Evolutionary conservation across 2,888 invertebrate genomes (phyloP), one percentile per base, ranked within the genome.

Genomic region (Aporophyla lueneburgensis): DNA sequence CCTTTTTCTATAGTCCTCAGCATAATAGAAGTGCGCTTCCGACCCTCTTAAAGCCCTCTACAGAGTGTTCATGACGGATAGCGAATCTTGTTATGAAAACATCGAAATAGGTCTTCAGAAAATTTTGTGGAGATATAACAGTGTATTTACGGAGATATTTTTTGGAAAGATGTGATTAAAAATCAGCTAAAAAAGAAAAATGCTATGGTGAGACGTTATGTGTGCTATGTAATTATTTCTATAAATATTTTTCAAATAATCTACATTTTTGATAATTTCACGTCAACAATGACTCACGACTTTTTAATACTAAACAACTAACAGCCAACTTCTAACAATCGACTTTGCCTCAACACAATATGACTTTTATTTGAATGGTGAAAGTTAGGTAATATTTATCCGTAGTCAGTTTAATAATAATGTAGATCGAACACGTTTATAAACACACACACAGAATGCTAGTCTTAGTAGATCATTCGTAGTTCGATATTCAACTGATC

Each of bases 341-440:
- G 21, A 74, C 78, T 71, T 24, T 81, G n/a, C 0, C 6, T 16
- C 43, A 61, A 49, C 12, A 33, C 0, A 1, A 66, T 82, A 74
- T 21, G 51, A 49, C n/a, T 21, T 24, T n/a, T 54, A 69, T 78
- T 82, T 19, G n/a, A 82, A 51, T 67, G 33, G 0, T 5, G 14
- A 6, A 21, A 51, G 19, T 40, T 49, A 33, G 12, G 7, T 21
- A 19, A 51, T 19, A 27, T 59, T 59, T 33, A 63, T 71, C 3
- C 21, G 46, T 21, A 46, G 33, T n/a, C 24, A 53, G 67, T 59
- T 74, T 58, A 76, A 53, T 67, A 63, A 69, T 69, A 70, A 24
- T 54, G 61, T 71, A 81, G 85, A 83, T 51, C 83, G 68, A 24
- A 53, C 12, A 12, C 68, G 74, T 67, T 74, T 85, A 59, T 43